phyloP scores from a whole-genome alignment of 64 coral and sea anemone genomes.

The Stichodactyla helianthus region DNA sequence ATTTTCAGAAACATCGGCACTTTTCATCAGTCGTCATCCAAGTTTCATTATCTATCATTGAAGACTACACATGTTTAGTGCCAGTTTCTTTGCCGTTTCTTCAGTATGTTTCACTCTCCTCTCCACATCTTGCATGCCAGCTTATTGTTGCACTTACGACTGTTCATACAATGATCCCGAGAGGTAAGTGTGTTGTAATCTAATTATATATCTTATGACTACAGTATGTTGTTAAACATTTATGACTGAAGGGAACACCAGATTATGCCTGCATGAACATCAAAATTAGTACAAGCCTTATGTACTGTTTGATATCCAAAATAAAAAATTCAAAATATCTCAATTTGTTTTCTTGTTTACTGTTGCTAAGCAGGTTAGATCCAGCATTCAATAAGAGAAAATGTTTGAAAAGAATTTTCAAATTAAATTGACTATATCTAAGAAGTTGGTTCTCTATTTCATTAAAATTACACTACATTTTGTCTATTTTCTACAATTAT shows the following conservation, averaged over 20 bases:
- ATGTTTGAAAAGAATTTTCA: too few relatives aligned
- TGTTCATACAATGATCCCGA: slow-evolving; percentile 48
- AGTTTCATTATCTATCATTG: slow-evolving; percentile 63
- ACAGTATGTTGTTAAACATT: background rate
- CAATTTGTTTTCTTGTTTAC: too few relatives aligned
- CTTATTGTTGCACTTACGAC: slow-evolving; percentile 55
- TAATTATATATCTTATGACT: background rate
- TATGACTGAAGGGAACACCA: background rate
- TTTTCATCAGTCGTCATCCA: slow-evolving; percentile 50
- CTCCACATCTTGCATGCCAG: slow-evolving; percentile 74
- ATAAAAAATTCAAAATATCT: too few relatives aligned
- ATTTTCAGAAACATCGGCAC: slow-evolving; percentile 67
- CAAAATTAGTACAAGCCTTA: too few relatives aligned
- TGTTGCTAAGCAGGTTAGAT: too few relatives aligned
- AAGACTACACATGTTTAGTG: slow-evolving; percentile 78
- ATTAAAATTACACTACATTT: too few relatives aligned
- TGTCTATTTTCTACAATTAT: too few relatives aligned
- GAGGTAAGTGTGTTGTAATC: background rate
- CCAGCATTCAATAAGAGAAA: too few relatives aligned
- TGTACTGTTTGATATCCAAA: too few relatives aligned
- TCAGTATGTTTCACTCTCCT: slow-evolving; percentile 47
- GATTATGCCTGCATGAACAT: too few relatives aligned
- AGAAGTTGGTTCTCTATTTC: too few relatives aligned
- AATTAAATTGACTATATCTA: too few relatives aligned
- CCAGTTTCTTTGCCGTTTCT: slow-evolving; percentile 76